Conservation (phyloP, 1,140 invertebrate species). For the Ips nitidus region DNA sequence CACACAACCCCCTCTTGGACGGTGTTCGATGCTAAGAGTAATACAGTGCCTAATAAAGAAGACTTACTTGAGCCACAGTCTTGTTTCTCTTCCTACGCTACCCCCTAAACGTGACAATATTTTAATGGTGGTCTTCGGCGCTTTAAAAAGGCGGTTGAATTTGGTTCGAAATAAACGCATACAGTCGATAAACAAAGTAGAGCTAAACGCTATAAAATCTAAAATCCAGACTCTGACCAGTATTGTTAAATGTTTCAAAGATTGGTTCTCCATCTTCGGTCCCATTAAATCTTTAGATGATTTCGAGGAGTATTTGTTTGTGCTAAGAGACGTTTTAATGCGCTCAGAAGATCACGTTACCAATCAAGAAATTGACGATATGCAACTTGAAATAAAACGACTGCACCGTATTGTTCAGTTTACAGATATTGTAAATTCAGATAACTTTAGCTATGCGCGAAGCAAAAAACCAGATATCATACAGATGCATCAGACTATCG, state of each 20-base stretch:
- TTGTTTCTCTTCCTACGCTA: too few species aligned
- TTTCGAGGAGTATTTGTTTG: neutral
- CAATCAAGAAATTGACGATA: constrained; percentile 50
- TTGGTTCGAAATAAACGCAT: constrained; percentile 11
- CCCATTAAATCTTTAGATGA: neutral
- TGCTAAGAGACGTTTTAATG: constrained; percentile 3
- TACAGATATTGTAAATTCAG: too few species aligned
- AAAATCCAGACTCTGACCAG: constrained; percentile 37
- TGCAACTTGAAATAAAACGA: constrained; percentile 43
- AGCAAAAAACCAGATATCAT: neutral
- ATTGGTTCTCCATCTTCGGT: neutral
- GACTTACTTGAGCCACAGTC: too few species aligned
- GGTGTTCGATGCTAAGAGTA: too few species aligned
- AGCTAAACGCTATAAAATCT: constrained; percentile 33
- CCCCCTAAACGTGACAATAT: too few species aligned
- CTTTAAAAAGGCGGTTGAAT: constrained; percentile 14
- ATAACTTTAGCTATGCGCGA: neutral
- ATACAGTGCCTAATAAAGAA: too few species aligned
- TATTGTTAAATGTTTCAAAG: constrained; percentile 11
- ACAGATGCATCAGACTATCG: neutral
- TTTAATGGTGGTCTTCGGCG: neutral
- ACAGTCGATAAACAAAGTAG: constrained; percentile 39
- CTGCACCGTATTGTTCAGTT: constrained; percentile 39
- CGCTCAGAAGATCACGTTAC: constrained; percentile 52
- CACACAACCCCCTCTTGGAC: too few species aligned